phyloP scores from a whole-genome alignment of 2,797 vertebrate species.

The Ceryle rudis region DNA sequence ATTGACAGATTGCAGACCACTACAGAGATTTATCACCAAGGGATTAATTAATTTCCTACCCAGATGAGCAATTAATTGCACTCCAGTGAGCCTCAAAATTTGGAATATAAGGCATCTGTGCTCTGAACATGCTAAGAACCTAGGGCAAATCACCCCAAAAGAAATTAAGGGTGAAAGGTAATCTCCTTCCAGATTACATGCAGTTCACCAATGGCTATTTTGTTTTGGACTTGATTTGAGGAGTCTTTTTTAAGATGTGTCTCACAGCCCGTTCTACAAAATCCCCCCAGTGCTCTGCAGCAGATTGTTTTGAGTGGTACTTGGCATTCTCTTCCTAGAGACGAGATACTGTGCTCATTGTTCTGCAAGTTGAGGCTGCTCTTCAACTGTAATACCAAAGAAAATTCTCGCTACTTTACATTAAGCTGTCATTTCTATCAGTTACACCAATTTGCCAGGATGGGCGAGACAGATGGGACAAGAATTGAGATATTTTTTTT shows the following conservation, averaged over 20 bases:
- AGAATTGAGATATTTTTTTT: not conserved
- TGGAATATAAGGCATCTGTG: not conserved
- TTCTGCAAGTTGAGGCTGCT: not conserved
- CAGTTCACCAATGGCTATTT: not conserved
- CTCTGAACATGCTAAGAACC: not conserved
- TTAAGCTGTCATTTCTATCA: not conserved
- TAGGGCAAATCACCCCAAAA: not conserved
- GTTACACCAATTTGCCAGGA: not conserved
- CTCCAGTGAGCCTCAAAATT: not conserved
- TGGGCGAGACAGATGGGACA: fast-evolving
- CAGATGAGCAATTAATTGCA: not conserved
- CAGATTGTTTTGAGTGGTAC: not conserved
- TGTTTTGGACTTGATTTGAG: not conserved
- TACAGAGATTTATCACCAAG: not conserved
- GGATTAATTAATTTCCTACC: not conserved
- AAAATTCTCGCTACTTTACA: not conserved
- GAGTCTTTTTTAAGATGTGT: not conserved
- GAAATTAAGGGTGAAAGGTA: not conserved
- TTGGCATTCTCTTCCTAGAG: not conserved
- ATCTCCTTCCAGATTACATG: not conserved
- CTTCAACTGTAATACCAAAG: not conserved
- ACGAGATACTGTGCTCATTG: not conserved
- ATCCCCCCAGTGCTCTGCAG: not conserved
- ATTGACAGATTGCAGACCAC: not conserved
- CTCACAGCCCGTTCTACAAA: not conserved